phyloP scores from a whole-genome alignment of 2,113 vertebrate genomes.

The Zonotrichia leucophrys region DNA sequence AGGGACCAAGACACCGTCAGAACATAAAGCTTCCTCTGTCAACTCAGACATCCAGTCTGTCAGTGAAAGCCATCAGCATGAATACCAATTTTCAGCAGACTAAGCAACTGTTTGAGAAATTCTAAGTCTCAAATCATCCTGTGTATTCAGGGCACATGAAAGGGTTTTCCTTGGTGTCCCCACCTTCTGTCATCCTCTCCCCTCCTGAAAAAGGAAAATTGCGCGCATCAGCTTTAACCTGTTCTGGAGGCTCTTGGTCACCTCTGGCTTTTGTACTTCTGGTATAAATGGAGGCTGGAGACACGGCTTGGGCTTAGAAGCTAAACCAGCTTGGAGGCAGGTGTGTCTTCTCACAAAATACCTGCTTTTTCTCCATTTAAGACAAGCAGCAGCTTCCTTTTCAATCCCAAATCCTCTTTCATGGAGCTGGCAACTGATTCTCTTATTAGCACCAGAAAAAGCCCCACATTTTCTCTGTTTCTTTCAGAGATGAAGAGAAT shows the following conservation, averaged over 20 bases:
- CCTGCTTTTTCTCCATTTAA: not conserved
- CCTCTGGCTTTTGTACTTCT: not conserved
- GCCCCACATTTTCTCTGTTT: rapidly evolving
- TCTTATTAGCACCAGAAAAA: not conserved
- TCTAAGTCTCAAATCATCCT: not conserved
- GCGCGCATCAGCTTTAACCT: rapidly evolving
- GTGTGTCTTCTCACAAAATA: not conserved
- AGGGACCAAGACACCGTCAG: not conserved
- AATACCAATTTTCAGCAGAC: not conserved
- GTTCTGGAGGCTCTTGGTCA: not conserved
- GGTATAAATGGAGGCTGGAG: not conserved
- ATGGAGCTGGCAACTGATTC: not conserved
- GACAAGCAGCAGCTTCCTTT: not conserved
- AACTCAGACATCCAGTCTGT: not conserved
- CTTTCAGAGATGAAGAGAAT: not conserved
- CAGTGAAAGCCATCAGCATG: not conserved
- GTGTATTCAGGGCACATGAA: not conserved
- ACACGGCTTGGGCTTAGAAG: not conserved
- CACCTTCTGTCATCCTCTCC: not conserved
- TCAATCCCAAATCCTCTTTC: not conserved
- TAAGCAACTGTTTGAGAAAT: not conserved
- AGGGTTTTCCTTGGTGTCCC: not conserved
- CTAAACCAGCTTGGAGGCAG: not conserved
- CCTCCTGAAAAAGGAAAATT: not conserved
- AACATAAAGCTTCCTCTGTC: not conserved